phyloP scores from a whole-genome alignment of 2,113 vertebrate genomes.

The Anthoscopus minutus region DNA sequence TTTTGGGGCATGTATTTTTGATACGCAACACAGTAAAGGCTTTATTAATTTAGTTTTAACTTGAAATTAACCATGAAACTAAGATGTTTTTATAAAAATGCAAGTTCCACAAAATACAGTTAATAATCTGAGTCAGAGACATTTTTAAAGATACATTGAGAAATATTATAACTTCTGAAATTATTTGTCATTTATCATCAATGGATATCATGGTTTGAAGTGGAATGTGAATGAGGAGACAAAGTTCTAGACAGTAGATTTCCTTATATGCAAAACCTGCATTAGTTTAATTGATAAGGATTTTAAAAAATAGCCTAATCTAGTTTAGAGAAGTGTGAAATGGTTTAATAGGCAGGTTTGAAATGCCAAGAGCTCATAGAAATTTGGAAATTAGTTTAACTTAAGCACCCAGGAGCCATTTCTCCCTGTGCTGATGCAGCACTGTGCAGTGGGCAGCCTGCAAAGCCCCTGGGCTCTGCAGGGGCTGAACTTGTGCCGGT shows the following conservation, averaged over 20 bases:
- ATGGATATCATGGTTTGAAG: not conserved
- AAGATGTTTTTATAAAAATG: not conserved
- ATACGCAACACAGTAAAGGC: not conserved
- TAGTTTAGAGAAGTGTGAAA: not conserved
- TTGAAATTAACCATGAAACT: not conserved
- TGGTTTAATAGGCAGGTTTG: not conserved
- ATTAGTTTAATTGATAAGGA: not conserved
- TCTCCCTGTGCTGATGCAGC: rapidly evolving
- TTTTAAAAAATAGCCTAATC: not conserved
- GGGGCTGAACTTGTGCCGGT: rapidly evolving
- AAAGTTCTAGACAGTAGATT: not conserved
- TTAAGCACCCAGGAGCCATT: not conserved
- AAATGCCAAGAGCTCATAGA: not conserved
- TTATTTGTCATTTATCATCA: not conserved
- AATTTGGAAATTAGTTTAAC: not conserved
- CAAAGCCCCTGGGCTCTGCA: not conserved
- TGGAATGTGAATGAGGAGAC: not conserved
- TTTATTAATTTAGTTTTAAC: not conserved
- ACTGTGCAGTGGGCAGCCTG: not conserved
- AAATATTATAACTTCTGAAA: not conserved
- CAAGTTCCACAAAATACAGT: not conserved
- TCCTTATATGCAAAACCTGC: not conserved
- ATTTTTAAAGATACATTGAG: not conserved
- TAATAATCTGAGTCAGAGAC: not conserved
- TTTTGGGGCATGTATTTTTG: not conserved